A percentile compares a stretch with the other conserved stretches of the same genome.
These are phyloP conservation scores for Brachypalpus laphriformis DNA, from an alignment of 2,888 invertebrate genomes.

Conservation along the genomic window DNA sequence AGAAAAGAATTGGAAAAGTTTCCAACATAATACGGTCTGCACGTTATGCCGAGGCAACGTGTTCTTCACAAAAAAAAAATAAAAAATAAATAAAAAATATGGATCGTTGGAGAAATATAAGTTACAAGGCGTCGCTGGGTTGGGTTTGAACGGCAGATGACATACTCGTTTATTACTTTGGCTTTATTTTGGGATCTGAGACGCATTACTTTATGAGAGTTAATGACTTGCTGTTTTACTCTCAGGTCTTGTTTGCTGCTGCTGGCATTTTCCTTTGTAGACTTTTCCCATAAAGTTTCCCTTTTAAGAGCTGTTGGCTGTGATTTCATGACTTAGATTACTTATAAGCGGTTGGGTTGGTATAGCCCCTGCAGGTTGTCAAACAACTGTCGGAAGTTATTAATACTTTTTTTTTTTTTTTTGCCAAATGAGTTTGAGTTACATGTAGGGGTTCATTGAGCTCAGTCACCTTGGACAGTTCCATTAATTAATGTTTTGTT, in stretches of 20 bases:
- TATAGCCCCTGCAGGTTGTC: neutral
- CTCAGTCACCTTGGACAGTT: neutral
- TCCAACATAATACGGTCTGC: neutral
- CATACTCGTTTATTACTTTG: constrained; percentile 5
- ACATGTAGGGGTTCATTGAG: neutral
- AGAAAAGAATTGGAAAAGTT: neutral
- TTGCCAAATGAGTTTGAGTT: neutral
- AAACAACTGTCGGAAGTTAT: constrained; percentile 3
- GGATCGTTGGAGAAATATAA: neutral
- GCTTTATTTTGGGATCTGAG: neutral
- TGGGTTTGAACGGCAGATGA: neutral
- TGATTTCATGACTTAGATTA: neutral
- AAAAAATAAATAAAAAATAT: too few species aligned
- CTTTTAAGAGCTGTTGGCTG: neutral
- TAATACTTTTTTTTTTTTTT: neutral
- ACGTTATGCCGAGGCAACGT: neutral
- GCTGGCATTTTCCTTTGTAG: neutral
- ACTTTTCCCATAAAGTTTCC: constrained; percentile 6
- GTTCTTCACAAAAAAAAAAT: neutral
- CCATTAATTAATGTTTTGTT: neutral
- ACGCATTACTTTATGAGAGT: constrained; percentile 11
- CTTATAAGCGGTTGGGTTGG: neutral
- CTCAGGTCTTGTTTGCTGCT: neutral
- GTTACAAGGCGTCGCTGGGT: neutral
- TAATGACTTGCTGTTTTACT: neutral